These are phyloP conservation scores for Plagodis dolabraria DNA, from an alignment of 2,888 invertebrate species.

Conservation along the genomic window DNA sequence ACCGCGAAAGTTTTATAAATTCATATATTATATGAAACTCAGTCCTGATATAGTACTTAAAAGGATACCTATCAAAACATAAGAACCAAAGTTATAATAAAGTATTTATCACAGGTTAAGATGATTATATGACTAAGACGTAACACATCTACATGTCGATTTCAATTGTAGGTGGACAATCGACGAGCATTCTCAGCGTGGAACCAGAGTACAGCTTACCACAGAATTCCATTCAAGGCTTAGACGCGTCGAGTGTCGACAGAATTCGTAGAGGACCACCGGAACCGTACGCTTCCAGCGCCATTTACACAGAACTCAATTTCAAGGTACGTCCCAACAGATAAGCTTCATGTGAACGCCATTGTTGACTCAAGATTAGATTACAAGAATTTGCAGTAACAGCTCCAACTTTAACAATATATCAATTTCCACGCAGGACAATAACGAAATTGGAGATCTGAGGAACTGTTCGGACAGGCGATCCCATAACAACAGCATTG, in stretches of 20 bases:
- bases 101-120: too few species aligned
- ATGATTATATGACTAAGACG: too few species aligned
- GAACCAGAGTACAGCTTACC: conserved; percentile 80
- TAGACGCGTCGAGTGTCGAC: conserved; percentile 75
- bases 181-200: conserved; percentile 74
- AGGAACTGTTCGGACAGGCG: conserved; percentile 77
- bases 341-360: conserved; percentile 66
- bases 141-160: neutral
- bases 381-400: conserved; percentile 65
- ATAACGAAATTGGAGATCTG: conserved; percentile 75
- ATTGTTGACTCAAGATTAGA: conserved; percentile 66
- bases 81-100: too few species aligned
- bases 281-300: conserved; percentile 79
- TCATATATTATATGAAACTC: too few species aligned
- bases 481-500: conserved; percentile 82
- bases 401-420: conserved; percentile 44
- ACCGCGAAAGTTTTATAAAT: too few species aligned
- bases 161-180: conserved; percentile 68
- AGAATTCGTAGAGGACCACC: conserved; percentile 75
- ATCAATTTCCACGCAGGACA: conserved; percentile 71
- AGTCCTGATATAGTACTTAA: too few species aligned
- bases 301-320: conserved; percentile 83
- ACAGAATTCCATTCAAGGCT: conserved; percentile 78
- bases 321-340: conserved; percentile 71
- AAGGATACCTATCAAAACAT: too few species aligned